Conservation (phyloP, 2,797 vertebrate genomes). For the Falco berigora region DNA sequence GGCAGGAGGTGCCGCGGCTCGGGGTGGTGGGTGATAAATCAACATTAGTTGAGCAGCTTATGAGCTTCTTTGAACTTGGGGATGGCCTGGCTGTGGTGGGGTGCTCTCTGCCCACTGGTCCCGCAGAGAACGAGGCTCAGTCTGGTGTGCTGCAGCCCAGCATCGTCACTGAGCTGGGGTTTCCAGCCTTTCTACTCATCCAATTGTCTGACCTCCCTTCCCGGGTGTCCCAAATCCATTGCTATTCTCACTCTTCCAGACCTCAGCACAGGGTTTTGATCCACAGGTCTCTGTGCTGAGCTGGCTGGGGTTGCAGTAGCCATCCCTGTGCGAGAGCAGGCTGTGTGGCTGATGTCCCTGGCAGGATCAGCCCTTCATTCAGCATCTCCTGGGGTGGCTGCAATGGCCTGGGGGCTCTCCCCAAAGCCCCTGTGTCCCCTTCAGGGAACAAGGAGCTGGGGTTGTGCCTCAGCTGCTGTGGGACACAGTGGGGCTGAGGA, state of each 20-base stretch:
- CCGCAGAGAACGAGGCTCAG: accelerated
- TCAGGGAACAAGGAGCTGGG: accelerated
- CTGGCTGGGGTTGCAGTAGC: background rate
- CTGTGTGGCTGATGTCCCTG: background rate
- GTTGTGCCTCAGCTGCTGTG: background rate
- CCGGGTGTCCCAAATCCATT: accelerated
- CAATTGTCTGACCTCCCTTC: accelerated
- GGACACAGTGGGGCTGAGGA: accelerated
- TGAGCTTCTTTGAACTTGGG: background rate
- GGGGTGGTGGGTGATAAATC: background rate
- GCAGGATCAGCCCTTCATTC: background rate
- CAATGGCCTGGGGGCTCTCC: too few species aligned
- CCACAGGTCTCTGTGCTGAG: accelerated
- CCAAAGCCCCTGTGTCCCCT: background rate
- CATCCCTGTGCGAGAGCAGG: background rate
- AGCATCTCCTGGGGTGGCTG: background rate
- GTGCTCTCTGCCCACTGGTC: accelerated
- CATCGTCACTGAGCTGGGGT: accelerated
- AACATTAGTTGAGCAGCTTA: background rate
- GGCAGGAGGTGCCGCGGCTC: background rate
- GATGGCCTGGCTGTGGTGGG: background rate
- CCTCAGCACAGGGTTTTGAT: background rate
- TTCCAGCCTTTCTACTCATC: background rate
- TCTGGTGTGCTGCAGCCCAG: background rate
- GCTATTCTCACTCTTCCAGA: background rate